Percentiles rank a stretch among this genome's conserved stretches.
phyloP scores from a whole-genome alignment of 2,797 vertebrate genomes.

The Microctenopoma steveboyesi region DNA sequence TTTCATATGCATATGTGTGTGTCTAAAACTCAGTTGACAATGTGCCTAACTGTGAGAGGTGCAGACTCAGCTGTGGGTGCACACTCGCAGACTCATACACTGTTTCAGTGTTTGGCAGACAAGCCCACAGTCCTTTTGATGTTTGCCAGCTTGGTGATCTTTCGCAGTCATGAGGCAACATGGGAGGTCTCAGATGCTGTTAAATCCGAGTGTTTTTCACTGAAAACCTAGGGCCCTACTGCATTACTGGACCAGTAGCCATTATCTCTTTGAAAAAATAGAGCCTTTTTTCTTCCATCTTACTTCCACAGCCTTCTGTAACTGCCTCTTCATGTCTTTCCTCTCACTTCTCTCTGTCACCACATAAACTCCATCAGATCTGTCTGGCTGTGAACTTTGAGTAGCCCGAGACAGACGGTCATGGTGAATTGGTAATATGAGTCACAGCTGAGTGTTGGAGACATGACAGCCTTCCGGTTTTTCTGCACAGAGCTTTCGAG shows the following conservation, averaged over 20 bases:
- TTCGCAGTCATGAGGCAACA: slow-evolving; percentile 28
- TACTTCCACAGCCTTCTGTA: background rate
- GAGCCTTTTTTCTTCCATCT: slow-evolving; percentile 1
- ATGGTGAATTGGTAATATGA: slow-evolving; percentile 54
- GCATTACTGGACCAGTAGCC: slow-evolving; percentile 37
- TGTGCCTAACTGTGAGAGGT: slow-evolving; percentile 36
- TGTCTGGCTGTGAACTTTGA: slow-evolving; percentile 51
- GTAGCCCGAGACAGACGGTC: slow-evolving; percentile 48
- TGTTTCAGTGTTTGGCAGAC: slow-evolving; percentile 48
- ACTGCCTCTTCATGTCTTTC: slow-evolving; percentile 10
- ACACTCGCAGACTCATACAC: slow-evolving; percentile 12
- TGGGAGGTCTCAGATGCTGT: slow-evolving; percentile 50
- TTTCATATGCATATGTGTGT: slow-evolving; percentile 24
- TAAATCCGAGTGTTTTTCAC: slow-evolving; percentile 48
- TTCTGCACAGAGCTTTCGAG: slow-evolving; percentile 6
- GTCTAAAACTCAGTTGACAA: slow-evolving; percentile 55
- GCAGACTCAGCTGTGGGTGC: slow-evolving; percentile 39
- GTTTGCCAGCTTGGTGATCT: slow-evolving; percentile 47
- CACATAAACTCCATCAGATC: slow-evolving; percentile 42
- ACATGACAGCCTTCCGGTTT: slow-evolving; percentile 30
- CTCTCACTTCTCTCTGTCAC: slow-evolving; percentile 27
- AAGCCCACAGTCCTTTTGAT: slow-evolving; percentile 57
- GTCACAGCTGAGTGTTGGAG: slow-evolving; percentile 45
- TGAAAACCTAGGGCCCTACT: slow-evolving; percentile 40
- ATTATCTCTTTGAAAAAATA: slow-evolving; percentile 39